Evolutionary conservation across 2,113 vertebrate species (phyloP).

Genomic region (Python bivittatus): DNA sequence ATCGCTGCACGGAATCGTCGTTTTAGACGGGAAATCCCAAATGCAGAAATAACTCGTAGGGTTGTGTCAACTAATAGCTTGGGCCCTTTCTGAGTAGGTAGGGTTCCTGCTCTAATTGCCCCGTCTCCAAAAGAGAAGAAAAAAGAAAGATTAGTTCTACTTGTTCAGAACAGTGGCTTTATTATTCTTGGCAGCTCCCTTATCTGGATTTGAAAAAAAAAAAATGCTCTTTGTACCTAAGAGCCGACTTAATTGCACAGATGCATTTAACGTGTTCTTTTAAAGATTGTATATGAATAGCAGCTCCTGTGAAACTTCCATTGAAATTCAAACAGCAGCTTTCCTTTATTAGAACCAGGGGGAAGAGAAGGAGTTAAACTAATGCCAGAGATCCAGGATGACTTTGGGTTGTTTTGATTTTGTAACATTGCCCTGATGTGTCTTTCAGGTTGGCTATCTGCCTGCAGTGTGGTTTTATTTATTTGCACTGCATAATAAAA

Average conservation of each 20-base stretch:
- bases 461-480: not conserved
- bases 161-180: not conserved
- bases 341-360: not conserved
- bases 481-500: not conserved
- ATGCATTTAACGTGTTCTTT: not conserved
- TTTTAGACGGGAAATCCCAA: not conserved
- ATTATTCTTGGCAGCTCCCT: not conserved
- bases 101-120: not conserved
- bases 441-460: not conserved
- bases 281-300: not conserved
- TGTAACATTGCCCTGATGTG: not conserved
- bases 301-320: not conserved
- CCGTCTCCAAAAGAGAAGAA: no score
- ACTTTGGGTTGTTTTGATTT: not conserved
- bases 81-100: not conserved
- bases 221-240: not conserved
- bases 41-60: not conserved
- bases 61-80: not conserved
- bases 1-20: not conserved
- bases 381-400: not conserved
- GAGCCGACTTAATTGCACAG: not conserved
- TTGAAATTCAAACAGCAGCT: not conserved
- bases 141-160: not conserved
- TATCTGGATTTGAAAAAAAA: not conserved
- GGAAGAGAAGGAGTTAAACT: not conserved